phyloP scores from a whole-genome alignment of 2,113 vertebrate species.

The Falco punctatus region DNA sequence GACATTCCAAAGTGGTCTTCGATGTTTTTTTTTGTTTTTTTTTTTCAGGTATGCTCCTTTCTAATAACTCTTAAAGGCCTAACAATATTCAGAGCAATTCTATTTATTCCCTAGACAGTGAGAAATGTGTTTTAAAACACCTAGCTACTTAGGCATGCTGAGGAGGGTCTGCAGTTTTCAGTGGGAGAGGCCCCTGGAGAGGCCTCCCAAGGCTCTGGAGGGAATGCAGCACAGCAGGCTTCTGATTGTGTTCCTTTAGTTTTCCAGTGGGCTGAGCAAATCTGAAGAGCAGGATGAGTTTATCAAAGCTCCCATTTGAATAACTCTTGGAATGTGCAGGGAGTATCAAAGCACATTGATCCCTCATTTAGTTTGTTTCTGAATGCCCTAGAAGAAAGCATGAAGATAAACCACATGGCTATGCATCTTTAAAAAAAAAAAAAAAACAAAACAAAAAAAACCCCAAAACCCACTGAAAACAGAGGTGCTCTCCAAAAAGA shows the following conservation, averaged over 20 bases:
- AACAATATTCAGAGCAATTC: not conserved
- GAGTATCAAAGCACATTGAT: not conserved
- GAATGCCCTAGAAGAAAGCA: not conserved
- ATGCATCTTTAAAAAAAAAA: not conserved
- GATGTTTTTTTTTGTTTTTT: not conserved
- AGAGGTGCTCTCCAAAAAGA: not conserved
- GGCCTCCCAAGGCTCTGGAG: not conserved
- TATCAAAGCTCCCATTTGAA: not conserved
- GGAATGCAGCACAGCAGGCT: not conserved
- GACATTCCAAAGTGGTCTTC: not conserved
- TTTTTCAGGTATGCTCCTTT: not conserved
- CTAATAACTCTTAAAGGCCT: not conserved
- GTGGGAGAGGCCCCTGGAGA: not conserved
- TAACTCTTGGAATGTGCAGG: not conserved
- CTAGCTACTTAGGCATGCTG: not conserved
- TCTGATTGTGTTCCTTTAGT: slow-evolving; percentile 1
- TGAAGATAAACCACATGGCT: not conserved
- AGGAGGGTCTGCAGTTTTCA: not conserved
- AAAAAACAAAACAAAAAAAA: too few relatives aligned
- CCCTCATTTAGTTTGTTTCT: not conserved
- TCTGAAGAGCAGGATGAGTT: not conserved
- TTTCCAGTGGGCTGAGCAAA: slow-evolving; percentile 52
- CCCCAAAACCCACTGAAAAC: not conserved
- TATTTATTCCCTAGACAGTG: not conserved
- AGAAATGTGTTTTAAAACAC: not conserved